phyloP scores from a whole-genome alignment of 2,113 vertebrate genomes.

The Martes martes region DNA sequence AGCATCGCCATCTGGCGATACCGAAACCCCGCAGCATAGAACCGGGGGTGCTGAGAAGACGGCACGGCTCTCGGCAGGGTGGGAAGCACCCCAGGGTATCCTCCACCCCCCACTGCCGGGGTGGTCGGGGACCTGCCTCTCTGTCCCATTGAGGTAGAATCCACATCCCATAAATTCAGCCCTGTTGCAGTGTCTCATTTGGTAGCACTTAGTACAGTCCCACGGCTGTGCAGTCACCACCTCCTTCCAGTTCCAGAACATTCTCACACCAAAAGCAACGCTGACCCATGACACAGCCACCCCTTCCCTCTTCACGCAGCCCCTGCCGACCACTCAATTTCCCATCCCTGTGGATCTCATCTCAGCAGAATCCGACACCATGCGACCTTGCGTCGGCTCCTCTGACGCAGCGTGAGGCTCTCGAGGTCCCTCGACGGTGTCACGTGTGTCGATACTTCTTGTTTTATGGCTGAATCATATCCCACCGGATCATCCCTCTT shows the following conservation, averaged over 20 bases:
- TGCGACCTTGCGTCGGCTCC: fast-evolving
- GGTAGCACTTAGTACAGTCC: no score
- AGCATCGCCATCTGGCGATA: fast-evolving
- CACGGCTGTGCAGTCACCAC: fast-evolving
- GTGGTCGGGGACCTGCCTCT: fast-evolving
- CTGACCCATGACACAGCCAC: fast-evolving
- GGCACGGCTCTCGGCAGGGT: fast-evolving
- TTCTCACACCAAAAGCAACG: not conserved
- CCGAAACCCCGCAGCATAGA: fast-evolving
- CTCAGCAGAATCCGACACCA: fast-evolving
- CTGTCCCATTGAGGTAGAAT: not conserved
- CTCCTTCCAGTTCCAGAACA: not conserved
- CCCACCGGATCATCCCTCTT: not conserved
- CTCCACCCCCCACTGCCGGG: not conserved
- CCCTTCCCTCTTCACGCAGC: fast-evolving
- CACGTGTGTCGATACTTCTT: fast-evolving
- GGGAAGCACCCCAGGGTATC: not conserved
- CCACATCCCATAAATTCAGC: not conserved
- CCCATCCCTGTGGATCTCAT: fast-evolving
- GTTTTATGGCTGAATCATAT: not conserved
- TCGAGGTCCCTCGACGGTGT: fast-evolving
- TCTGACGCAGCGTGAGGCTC: fast-evolving
- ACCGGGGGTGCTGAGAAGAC: fast-evolving
- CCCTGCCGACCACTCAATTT: fast-evolving
- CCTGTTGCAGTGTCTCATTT: not conserved